phyloP scores from a whole-genome alignment of 2,113 vertebrate genomes.

The Myocastor coypus region DNA sequence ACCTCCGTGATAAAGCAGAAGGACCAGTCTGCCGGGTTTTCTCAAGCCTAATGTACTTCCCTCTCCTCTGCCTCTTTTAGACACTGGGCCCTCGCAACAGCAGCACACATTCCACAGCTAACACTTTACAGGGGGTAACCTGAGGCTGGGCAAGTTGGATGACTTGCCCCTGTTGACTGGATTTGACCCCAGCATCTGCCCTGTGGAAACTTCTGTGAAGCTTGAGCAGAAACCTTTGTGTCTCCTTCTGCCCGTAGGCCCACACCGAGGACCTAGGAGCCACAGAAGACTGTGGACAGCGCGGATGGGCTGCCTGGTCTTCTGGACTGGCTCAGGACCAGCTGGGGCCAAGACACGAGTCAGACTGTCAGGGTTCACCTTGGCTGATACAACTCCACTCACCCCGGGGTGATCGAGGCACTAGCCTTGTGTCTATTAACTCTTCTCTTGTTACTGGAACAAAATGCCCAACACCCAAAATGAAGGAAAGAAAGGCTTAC shows the following conservation, averaged over 20 bases:
- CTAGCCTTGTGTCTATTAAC: no score
- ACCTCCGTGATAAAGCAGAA: not conserved
- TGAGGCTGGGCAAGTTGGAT: not conserved
- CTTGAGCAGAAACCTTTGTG: not conserved
- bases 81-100: no score
- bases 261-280: not conserved
- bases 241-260: not conserved
- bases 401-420: not conserved
- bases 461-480: no score
- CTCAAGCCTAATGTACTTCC: not conserved
- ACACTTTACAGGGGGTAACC: not conserved
- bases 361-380: not conserved
- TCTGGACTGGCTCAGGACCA: not conserved
- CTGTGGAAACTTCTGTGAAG: not conserved
- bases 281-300: not conserved
- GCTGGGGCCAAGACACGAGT: no score
- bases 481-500: no score
- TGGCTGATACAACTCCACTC: not conserved
- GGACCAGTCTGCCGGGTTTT: not conserved
- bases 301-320: accelerated
- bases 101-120: no score
- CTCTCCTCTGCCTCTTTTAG: not conserved
- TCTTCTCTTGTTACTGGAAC: no score
- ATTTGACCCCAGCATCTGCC: not conserved
- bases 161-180: not conserved